phyloP scores from a whole-genome alignment of 2,888 invertebrate species.

The Drosophila monieri region DNA sequence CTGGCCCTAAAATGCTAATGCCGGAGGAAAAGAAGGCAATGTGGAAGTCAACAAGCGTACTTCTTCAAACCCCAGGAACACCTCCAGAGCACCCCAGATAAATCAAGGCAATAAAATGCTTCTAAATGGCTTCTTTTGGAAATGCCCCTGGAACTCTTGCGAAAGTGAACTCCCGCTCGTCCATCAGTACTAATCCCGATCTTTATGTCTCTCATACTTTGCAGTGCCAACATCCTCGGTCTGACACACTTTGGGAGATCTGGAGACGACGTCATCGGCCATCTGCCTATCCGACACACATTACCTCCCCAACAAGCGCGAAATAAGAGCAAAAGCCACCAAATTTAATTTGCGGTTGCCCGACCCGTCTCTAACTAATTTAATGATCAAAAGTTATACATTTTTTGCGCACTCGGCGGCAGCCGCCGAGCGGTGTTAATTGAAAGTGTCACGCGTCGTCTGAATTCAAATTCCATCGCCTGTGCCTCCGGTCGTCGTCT shows the following conservation, averaged over 20 bases:
- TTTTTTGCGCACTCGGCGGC: constrained; percentile 46
- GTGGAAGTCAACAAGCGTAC: neutral
- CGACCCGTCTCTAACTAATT: constrained; percentile 56
- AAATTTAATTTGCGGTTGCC: constrained; percentile 56
- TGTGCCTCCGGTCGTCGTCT: constrained; percentile 17
- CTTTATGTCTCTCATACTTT: constrained; percentile 45
- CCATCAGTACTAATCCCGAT: constrained; percentile 21
- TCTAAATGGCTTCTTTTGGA: constrained; percentile 1
- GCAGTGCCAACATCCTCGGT: constrained; percentile 47
- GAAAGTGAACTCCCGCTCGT: constrained; percentile 26
- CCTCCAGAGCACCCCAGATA: no score
- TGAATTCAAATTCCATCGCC: constrained; percentile 42
- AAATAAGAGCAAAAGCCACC: constrained; percentile 39
- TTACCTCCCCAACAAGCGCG: constrained; percentile 57
- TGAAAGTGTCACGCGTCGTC: constrained; percentile 57
- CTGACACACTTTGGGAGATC: constrained; percentile 23
- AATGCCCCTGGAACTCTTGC: constrained; percentile 3
- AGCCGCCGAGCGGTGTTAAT: constrained; percentile 57
- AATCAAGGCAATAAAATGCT: neutral
- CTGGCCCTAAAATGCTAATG: constrained; percentile 15
- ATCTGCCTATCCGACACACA: constrained; percentile 49
- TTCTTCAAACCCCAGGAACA: no score
- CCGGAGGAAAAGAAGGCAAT: constrained; percentile 3
- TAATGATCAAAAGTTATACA: constrained; percentile 57
- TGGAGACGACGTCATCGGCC: constrained; percentile 13